phyloP scores from a whole-genome alignment of 64 coral and sea anemone genomes.

The Montipora efflorescens region DNA sequence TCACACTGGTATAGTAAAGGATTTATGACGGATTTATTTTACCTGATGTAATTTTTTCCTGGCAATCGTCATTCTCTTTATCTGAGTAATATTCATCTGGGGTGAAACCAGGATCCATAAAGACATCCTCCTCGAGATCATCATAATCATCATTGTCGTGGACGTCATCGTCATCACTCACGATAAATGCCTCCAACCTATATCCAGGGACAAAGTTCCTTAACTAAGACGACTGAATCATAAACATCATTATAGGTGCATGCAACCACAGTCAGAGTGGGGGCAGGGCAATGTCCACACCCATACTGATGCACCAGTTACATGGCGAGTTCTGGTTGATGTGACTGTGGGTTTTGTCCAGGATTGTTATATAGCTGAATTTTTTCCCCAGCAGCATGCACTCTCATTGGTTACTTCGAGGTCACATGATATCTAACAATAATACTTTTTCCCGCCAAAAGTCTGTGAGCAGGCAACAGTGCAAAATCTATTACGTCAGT shows the following conservation, averaged over 20 bases:
- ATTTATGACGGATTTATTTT: background rate
- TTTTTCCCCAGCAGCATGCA: no score
- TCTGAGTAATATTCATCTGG: conserved; percentile 18
- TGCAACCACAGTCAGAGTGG: background rate
- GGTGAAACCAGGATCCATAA: conserved; percentile 21
- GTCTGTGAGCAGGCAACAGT: no score
- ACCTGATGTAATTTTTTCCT: conserved; percentile 4
- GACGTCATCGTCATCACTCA: conserved; percentile 1
- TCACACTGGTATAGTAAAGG: no score
- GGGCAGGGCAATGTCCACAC: background rate
- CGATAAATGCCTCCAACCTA: conserved; percentile 61
- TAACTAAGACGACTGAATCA: no score
- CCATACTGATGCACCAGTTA: no score
- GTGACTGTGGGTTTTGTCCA: no score
- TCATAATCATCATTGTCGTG: conserved; percentile 48
- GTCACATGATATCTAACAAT: no score
- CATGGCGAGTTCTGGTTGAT: no score
- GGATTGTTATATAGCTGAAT: no score
- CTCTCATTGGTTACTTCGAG: no score
- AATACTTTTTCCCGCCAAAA: no score
- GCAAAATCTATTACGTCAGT: no score
- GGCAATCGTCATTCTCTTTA: background rate
- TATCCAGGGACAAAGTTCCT: background rate
- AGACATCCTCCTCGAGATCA: conserved; percentile 42
- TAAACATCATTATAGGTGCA: background rate